phyloP scores from a whole-genome alignment of 2,888 invertebrate species.

The Phasia obesa region DNA sequence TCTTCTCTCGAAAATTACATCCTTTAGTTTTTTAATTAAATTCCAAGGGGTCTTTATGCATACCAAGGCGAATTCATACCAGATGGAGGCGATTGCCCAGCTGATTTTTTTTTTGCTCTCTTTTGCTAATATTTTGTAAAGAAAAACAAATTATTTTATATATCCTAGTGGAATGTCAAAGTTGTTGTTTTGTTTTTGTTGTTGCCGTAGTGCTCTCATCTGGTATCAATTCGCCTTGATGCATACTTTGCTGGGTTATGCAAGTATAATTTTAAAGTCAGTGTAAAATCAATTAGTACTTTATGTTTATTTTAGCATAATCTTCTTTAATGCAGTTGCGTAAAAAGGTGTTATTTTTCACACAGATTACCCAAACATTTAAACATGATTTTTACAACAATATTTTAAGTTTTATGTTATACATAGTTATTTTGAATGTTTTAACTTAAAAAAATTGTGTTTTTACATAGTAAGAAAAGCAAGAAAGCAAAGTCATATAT shows the following conservation, averaged over 20 bases:
- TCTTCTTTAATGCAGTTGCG: neutral
- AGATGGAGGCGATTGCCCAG: too few species aligned
- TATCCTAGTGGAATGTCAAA: too few species aligned
- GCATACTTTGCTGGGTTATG: conserved; percentile 7
- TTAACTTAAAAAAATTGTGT: neutral
- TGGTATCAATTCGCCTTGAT: too few species aligned
- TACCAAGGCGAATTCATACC: too few species aligned
- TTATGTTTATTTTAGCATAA: neutral
- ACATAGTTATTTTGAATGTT: neutral
- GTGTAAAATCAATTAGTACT: conserved; percentile 12
- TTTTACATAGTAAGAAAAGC: neutral
- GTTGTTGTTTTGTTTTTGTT: too few species aligned
- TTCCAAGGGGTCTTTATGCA: too few species aligned
- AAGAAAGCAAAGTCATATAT: neutral
- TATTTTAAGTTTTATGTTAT: neutral
- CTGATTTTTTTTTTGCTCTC: too few species aligned
- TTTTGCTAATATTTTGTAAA: too few species aligned
- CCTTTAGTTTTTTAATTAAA: too few species aligned
- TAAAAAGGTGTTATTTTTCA: conserved; percentile 33
- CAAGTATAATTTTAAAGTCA: neutral
- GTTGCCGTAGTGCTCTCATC: too few species aligned
- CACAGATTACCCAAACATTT: neutral
- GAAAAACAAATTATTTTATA: too few species aligned
- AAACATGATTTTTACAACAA: neutral
- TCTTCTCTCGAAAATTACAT: too few species aligned